Percentiles rank a stretch among this genome's conserved stretches.
These are phyloP conservation scores for Sebastes schlegelii DNA, from an alignment of 2,113 vertebrate species.

Conservation along the genomic window DNA sequence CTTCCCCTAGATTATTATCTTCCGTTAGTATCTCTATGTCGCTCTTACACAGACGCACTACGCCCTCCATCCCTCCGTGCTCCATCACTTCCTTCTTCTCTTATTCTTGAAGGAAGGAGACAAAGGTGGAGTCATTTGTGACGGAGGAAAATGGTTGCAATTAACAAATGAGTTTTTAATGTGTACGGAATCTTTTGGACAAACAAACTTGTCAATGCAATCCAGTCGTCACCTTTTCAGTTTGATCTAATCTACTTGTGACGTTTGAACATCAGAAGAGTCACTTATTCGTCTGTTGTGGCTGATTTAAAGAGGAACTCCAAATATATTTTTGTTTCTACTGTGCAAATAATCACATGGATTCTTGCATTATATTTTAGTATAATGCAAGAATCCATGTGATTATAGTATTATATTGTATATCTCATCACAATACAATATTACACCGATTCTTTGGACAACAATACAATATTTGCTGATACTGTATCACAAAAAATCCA, in stretches of 20 bases:
- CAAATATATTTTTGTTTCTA: background rate
- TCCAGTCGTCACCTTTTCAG: background rate
- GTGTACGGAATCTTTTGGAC: conserved; percentile 32
- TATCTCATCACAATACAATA: no score
- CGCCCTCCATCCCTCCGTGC: conserved; percentile 30
- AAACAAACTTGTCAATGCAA: conserved; percentile 14
- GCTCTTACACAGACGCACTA: conserved; percentile 24
- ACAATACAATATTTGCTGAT: no score
- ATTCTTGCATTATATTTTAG: background rate
- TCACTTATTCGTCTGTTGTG: background rate
- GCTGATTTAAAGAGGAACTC: background rate
- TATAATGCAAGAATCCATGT: no score
- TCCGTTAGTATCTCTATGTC: conserved; percentile 48
- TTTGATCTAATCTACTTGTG: background rate
- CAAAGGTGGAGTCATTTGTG: conserved; percentile 27
- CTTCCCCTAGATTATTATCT: conserved; percentile 73
- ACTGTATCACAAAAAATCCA: no score
- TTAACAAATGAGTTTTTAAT: conserved; percentile 43
- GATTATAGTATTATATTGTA: no score
- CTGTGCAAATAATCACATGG: background rate
- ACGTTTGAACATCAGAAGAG: background rate
- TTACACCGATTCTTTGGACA: no score
- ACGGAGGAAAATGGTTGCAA: conserved; percentile 32
- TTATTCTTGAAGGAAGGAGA: conserved; percentile 32
- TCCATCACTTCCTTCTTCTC: conserved; percentile 30